These are phyloP conservation scores for Notarius quadriscutis DNA, from an alignment of 2,113 vertebrate species.

Conservation along the genomic window DNA sequence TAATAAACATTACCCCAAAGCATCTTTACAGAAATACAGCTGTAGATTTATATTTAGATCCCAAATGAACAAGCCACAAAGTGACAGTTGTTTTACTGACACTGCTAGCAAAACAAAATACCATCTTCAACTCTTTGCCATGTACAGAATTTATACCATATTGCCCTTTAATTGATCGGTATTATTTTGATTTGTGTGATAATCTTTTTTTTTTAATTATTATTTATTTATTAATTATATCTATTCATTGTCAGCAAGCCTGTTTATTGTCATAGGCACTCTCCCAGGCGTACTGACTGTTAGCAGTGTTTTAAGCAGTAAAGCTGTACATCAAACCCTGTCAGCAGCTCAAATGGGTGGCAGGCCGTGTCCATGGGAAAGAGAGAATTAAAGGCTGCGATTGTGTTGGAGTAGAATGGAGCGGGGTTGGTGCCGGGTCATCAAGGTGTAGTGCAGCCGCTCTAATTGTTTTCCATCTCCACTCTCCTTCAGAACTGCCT, in stretches of 20 bases:
- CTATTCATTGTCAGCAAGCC: neutral
- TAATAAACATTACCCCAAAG: neutral
- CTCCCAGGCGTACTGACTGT: constrained; percentile 8
- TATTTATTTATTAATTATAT: neutral
- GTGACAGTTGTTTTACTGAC: neutral
- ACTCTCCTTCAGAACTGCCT: constrained; percentile 73
- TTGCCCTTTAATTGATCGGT: neutral
- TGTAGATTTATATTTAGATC: constrained; percentile 6
- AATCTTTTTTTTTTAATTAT: neutral
- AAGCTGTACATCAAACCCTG: constrained; percentile 37
- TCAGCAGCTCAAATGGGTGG: constrained; percentile 35
- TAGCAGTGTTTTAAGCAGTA: constrained; percentile 36
- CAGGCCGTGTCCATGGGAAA: constrained; percentile 44
- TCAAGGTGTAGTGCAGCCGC: constrained; percentile 40
- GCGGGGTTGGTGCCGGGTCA: constrained; percentile 44
- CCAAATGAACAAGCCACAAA: neutral
- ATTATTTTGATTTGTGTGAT: neutral
- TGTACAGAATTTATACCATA: neutral
- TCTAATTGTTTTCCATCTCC: constrained; percentile 61
- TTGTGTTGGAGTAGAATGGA: constrained; percentile 47
- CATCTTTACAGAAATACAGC: neutral
- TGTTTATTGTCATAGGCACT: neutral
- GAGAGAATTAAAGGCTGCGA: constrained; percentile 37
- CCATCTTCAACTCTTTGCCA: neutral
- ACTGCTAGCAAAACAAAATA: neutral